Base-by-base conservation (phyloP, 1,140 invertebrate species). In the Atta colombica region DNA sequence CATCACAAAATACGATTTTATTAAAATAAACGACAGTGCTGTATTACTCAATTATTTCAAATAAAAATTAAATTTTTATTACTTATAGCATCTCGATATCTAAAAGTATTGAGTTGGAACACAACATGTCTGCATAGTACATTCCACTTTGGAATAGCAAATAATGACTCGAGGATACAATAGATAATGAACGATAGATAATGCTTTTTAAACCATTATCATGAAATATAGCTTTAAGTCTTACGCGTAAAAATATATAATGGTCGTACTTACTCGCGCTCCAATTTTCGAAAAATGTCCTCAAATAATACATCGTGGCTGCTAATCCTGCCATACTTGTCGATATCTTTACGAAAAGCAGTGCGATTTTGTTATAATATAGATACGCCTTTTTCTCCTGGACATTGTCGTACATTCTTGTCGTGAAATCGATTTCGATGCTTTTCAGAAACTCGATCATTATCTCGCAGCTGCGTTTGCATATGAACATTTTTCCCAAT, bases 371-470 rank as follows among this genome's bases (percentile, higher is more conserved):
- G n/a, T 84, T 84, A 12, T 84, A 84, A 21, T 25, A 28, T 6
- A 84, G 2, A 28, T 45, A 84, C 2, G n/a, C 55, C 25, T n/a
- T 75, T 8, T 84, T 75, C 12, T 84, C 80, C 7, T 6, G 69
- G 0, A 51, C 14, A 18, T 10, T 75, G 12, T 14, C 18, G 3
- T 84, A 84, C 16, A 12, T 61, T 21, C 21, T 39, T 0, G 28
- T 18, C 28, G 58, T 35, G 18, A 84, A 84, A 35, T 84, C 80
- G 0, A 0, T 16, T 45, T 84, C 25, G 12, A 84, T 75, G 39
- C 8, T 45, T 49, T 63, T 75, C 7, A 84, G 10, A 84, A 84
- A 84, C 18, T 74, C 21, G 14, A 18, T 3, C 69, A 84, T 84
- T 12, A 51, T 49, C 21, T 12, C 1, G 39, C 58, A 35, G 14